Base-by-base conservation (phyloP, 1,140 invertebrate genomes). In the Caerostris darwini region DNA sequence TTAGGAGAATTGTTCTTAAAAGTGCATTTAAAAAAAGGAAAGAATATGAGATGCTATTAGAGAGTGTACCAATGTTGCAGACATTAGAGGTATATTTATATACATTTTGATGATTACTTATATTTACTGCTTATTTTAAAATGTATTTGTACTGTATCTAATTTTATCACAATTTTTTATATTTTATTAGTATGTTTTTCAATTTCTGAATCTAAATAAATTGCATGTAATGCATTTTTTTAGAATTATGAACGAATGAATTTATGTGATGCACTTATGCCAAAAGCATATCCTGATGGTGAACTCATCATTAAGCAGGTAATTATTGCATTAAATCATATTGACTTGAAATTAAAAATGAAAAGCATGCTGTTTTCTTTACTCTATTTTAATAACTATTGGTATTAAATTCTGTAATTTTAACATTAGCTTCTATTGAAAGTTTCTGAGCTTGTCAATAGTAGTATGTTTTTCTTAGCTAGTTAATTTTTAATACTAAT, bases 1-100 rank as follows among this genome's bases (percentile, higher is more conserved):
- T 99, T 97, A 97, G 99, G 95, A 97, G 98, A 96, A 99, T 99
- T 95, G 97, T 99, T 90, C 97, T 99, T 93, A 99, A 99, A 97
- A 98, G 98, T 95, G 99, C 99, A 94, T 99, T 98, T 96, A 98
- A 98, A 96, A 99, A 99, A 96, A 97, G 99, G 96, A 99, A 99
- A 97, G 98, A 99, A 97, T 99, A 99, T 96, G 99, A 99, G 96
- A 96, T 97, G 95, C 97, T 99, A 88, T 97, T 99, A 95, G 98
- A 99, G 96, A 98, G 97, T 96, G 98, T 99, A 94, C 98, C 98
- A 88, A 98, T 99, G 98, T 97, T 99, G 83, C 99, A 99, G 96
- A 97, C 98, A 50, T 97, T 99, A 88, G 98, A n/a, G 94, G 95
- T 95, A 90, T 54, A 86, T 93, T 7, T 71, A 34, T 34, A 34